Evolutionary conservation across 2,888 invertebrate genomes (phyloP), one percentile per base, ranked within the genome.

Genomic region (Andrena dorsata): DNA sequence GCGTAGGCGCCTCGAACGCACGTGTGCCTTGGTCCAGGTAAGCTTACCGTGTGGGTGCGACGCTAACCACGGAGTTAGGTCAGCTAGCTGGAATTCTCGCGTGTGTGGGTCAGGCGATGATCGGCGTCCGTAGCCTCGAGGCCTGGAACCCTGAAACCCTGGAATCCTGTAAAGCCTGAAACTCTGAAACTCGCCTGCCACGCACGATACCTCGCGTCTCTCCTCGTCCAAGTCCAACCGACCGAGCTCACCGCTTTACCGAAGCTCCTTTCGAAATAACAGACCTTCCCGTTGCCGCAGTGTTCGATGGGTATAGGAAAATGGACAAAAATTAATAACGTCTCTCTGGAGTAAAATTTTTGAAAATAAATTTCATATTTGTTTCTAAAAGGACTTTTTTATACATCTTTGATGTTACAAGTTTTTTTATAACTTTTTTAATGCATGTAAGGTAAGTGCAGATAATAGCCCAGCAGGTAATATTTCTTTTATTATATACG

Each of bases 81-180:
- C 90, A 88, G 86, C 88, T 88, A 84, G 82, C 83, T 83, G 85
- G 82, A 86, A 85, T 88, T 87, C 81, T 83, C 75, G 76, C 83
- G 76, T 88, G 87, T 87, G 76, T 85, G 84, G 84, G 85, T 90
- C 90, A 86, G 85, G 80, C 65, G 85, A 70, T 76, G 88, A 90
- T 87, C 87, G 82, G 75, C 80, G 90, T 88, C 89, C 86, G 86
- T 86, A 85, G 91, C 90, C 86, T 56, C 83, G 71, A 72, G 87
- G 90, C 88, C 84, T 82, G 86, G 77, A 77, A 76, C 41, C 41
- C 41, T 16, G 41, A 16, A 41, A 41, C 41, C 41, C 41, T 41
- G 41, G 41, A 41, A 41, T 13, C 41, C 41, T 4, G 41, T 41
- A 41, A 41, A 41, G 41, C 41, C 41, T 16, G 41, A 41, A 41